Conservation (phyloP, 2,113 vertebrate species). For the Lagopus leucura region DNA sequence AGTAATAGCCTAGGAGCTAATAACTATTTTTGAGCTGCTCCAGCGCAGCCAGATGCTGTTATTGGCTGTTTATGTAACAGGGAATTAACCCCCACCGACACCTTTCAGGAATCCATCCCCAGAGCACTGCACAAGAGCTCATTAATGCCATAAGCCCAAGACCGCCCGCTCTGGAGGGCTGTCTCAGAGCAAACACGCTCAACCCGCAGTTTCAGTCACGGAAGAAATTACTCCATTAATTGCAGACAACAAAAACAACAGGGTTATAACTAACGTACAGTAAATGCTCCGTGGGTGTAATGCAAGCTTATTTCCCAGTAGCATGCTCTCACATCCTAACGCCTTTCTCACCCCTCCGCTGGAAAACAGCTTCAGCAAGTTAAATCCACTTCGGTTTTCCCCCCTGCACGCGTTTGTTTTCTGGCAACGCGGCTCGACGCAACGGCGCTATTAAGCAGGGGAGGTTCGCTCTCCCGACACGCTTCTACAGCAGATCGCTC, state of each 20-base stretch:
- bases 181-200: conserved; percentile 43
- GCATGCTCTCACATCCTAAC: not conserved
- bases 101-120: conserved; percentile 50
- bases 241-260: conserved; percentile 64
- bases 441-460: not conserved
- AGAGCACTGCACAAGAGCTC: not conserved
- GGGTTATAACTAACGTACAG: conserved; percentile 57
- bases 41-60: conserved; percentile 17
- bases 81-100: conserved; percentile 58
- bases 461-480: not conserved
- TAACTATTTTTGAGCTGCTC: conserved; percentile 57
- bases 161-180: not conserved
- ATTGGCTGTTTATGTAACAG: conserved; percentile 60
- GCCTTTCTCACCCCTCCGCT: conserved; percentile 32
- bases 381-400: not conserved
- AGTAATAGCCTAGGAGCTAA: conserved; percentile 20
- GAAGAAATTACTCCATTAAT: conserved; percentile 69
- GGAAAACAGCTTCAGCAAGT: conserved; percentile 12
- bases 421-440: not conserved
- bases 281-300: conserved; percentile 50
- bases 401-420: not conserved
- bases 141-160: conserved; percentile 18
- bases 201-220: conserved; percentile 56
- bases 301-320: conserved; percentile 44
- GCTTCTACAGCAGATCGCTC: not conserved